Evolutionary conservation across 2,888 invertebrate species (phyloP).

Genomic region (Neoitamus cyanurus): DNA sequence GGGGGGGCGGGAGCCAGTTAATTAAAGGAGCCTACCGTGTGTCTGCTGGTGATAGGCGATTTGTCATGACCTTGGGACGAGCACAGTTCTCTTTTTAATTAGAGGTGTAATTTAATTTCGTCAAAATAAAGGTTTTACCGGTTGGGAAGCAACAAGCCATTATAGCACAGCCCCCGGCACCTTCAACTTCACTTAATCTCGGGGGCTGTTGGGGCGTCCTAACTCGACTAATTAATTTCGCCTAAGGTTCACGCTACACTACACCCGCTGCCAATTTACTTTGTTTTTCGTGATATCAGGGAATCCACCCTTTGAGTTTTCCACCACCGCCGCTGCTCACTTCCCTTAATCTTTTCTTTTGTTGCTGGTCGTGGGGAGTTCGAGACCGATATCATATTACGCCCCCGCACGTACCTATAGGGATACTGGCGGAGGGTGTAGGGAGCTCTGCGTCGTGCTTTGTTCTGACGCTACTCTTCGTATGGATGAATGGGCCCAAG

Average conservation of each 20-base stretch:
- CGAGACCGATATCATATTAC: neutral
- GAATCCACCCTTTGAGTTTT: conserved; percentile 36
- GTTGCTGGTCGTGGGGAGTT: neutral
- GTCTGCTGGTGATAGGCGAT: neutral
- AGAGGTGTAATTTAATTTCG: conserved; percentile 1
- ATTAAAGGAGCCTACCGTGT: neutral
- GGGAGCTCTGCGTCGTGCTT: neutral
- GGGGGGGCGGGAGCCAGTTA: neutral
- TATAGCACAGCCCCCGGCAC: neutral
- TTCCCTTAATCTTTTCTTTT: conserved; percentile 30
- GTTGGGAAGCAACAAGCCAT: neutral
- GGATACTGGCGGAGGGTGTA: neutral
- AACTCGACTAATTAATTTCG: conserved; percentile 44
- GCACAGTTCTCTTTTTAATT: neutral
- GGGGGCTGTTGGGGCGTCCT: neutral
- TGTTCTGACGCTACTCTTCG: neutral
- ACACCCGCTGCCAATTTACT: conserved; percentile 40
- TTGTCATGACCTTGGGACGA: neutral
- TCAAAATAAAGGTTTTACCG: conserved; percentile 5
- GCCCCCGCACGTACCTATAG: neutral
- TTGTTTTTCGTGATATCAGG: conserved; percentile 40
- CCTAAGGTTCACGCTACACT: conserved; percentile 38
- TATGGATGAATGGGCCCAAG: conserved; percentile 33
- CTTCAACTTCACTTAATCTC: conserved; percentile 17
- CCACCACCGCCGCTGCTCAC: neutral